Evolutionary conservation across 2,888 invertebrate species (phyloP).

Genomic region (Quadriops clusia): DNA sequence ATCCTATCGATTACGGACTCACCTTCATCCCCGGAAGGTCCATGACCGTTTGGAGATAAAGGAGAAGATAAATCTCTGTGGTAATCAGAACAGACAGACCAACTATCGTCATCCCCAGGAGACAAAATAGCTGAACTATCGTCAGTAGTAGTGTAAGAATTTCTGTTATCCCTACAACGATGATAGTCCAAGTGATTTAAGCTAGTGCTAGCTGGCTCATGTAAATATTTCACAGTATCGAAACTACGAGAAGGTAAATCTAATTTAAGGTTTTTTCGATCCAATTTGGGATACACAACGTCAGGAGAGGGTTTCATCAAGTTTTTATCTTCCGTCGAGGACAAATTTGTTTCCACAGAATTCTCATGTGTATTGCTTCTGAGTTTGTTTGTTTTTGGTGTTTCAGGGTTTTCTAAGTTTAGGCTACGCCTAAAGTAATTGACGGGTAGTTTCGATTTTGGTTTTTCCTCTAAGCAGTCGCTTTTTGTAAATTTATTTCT

Average conservation of each 20-base stretch:
- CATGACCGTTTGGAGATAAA: conserved; percentile 34
- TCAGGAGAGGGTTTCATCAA: no score
- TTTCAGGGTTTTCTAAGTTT: conserved; percentile 28
- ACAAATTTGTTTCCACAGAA: background rate
- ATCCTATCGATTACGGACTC: conserved; percentile 76
- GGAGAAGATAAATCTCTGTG: conserved; percentile 36
- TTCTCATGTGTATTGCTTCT: conserved; percentile 9
- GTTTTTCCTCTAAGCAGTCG: conserved; percentile 14
- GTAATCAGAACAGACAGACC: conserved; percentile 53
- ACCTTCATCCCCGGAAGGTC: conserved; percentile 38
- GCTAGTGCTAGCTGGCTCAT: conserved; percentile 15
- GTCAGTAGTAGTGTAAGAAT: conserved; percentile 36
- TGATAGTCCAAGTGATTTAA: no score
- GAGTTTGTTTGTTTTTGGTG: conserved; percentile 19
- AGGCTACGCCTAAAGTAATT: conserved; percentile 32
- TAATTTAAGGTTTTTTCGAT: conserved; percentile 45
- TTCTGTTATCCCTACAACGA: conserved; percentile 32
- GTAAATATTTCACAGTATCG: conserved; percentile 12
- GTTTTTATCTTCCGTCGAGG: conserved; percentile 3
- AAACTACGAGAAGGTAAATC: conserved; percentile 41
- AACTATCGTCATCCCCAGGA: conserved; percentile 55
- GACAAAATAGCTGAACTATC: conserved; percentile 40
- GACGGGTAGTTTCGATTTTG: conserved; percentile 29
- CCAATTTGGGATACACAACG: conserved; percentile 17
- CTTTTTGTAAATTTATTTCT: conserved; percentile 13